These are phyloP conservation scores for Pristionchus arcanus DNA, from an alignment of 2,888 invertebrate species.

Conservation along the genomic window DNA sequence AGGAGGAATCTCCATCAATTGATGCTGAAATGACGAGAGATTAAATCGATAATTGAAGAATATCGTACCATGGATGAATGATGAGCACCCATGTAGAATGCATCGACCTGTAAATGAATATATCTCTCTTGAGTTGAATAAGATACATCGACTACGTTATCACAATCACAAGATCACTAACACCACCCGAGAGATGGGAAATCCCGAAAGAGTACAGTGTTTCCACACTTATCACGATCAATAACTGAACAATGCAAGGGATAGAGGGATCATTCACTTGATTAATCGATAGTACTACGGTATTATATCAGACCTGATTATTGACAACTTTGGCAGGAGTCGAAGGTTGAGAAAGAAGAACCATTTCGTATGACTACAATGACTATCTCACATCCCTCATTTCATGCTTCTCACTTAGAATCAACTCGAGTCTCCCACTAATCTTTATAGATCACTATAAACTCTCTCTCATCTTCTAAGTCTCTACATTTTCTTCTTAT, in stretches of 20 bases:
- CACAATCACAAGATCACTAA: constrained; percentile 25
- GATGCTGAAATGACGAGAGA: constrained; percentile 61
- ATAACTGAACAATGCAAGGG: constrained; percentile 34
- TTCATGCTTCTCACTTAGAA: background rate
- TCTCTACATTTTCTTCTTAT: background rate
- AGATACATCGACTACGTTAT: constrained; percentile 20
- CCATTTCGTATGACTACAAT: constrained; percentile 73
- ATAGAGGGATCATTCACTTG: background rate
- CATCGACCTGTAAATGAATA: constrained; percentile 64
- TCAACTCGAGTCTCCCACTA: background rate
- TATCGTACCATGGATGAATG: constrained; percentile 68
- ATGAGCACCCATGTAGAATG: constrained; percentile 67
- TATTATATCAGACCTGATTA: constrained; percentile 42
- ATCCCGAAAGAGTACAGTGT: background rate
- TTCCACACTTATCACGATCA: background rate
- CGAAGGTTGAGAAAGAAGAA: constrained; percentile 70
- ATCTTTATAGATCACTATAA: background rate
- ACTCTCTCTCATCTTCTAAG: background rate
- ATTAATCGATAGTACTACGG: background rate
- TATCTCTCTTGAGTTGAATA: background rate
- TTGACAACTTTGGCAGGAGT: constrained; percentile 66
- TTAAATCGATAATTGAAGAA: background rate
- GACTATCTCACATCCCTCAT: constrained; percentile 35
- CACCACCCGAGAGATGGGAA: background rate
- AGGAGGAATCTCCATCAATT: constrained; percentile 71